Evolutionary conservation across 2,888 invertebrate genomes (phyloP).

Genomic region (Branchipolynoe longqiensis): DNA sequence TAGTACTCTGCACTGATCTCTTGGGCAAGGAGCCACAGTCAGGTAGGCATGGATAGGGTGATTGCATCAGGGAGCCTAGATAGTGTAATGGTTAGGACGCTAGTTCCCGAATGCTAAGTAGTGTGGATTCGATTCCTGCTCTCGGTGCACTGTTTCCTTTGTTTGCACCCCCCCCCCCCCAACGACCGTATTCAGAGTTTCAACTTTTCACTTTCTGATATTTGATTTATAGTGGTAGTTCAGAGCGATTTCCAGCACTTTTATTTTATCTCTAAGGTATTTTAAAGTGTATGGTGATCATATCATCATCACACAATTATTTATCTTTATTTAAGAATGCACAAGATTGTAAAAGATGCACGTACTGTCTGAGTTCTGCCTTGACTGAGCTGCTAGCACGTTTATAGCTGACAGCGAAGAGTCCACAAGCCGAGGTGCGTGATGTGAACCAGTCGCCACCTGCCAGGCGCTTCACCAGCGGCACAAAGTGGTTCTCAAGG

Average conservation of each 20-base stretch:
- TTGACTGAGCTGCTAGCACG: constrained; percentile 86
- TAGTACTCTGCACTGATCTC: too few species aligned
- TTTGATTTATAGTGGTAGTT: too few species aligned
- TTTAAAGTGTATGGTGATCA: not conserved
- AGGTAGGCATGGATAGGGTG: too few species aligned
- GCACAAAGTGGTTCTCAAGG: constrained; percentile 97
- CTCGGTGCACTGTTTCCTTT: too few species aligned
- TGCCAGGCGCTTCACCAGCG: constrained; percentile 91
- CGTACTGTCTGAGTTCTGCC: constrained; percentile 83
- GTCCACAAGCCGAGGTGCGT: constrained; percentile 94
- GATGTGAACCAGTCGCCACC: constrained; percentile 97
- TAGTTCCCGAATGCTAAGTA: too few species aligned
- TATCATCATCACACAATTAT: not conserved
- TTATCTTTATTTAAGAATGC: not conserved
- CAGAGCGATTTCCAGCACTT: not conserved
- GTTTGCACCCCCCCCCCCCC: too few species aligned
- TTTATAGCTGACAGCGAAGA: constrained; percentile 92
- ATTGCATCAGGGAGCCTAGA: too few species aligned
- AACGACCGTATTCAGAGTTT: too few species aligned
- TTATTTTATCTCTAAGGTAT: not conserved
- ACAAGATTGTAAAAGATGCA: constrained; percentile 48
- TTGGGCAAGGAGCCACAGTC: too few species aligned
- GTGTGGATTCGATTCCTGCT: too few species aligned
- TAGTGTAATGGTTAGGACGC: too few species aligned
- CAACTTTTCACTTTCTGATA: too few species aligned